These are phyloP conservation scores for Orthochromis malagaraziensis DNA, from an alignment of 2,113 vertebrate species.

Conservation along the genomic window DNA sequence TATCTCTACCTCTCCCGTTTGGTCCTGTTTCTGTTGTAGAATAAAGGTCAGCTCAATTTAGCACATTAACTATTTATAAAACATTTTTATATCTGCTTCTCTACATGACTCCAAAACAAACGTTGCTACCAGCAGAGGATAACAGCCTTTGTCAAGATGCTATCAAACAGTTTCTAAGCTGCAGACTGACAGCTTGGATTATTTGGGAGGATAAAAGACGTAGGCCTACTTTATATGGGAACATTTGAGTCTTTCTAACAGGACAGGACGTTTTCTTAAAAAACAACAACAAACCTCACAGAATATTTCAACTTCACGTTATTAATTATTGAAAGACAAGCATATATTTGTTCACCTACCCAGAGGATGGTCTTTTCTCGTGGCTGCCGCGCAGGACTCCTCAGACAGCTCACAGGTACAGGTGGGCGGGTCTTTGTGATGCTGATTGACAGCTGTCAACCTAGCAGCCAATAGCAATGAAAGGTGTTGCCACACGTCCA, in stretches of 20 bases:
- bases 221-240: background rate
- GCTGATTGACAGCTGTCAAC: background rate
- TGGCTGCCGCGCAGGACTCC: fast-evolving
- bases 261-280: background rate
- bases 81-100: background rate
- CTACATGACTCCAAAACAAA: fast-evolving
- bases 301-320: background rate
- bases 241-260: background rate
- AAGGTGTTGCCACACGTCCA: background rate
- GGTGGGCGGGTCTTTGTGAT: background rate
- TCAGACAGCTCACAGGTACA: background rate
- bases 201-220: background rate
- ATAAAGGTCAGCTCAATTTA: background rate
- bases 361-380: background rate
- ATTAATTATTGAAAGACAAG: background rate
- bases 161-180: background rate
- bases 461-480: background rate
- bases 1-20: background rate
- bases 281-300: fast-evolving
- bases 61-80: background rate
- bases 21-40: fast-evolving
- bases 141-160: background rate
- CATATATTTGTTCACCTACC: background rate
- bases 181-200: fast-evolving
- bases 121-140: background rate